A percentile compares a stretch with the other conserved stretches of the same genome.
Conservation (phyloP, 2,113 vertebrate genomes). For the Thalassoma bifasciatum region DNA sequence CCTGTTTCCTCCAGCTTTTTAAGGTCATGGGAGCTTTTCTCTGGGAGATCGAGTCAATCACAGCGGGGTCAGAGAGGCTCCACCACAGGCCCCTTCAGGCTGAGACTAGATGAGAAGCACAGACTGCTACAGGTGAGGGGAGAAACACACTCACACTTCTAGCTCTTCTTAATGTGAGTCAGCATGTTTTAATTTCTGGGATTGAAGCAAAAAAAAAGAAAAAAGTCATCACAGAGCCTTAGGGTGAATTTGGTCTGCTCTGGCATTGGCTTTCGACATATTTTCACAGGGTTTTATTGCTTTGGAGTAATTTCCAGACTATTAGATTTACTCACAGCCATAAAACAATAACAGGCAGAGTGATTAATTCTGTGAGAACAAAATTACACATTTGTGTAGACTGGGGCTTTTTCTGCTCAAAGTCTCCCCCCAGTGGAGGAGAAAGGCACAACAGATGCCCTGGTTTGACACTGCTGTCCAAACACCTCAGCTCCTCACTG, state of each 20-base stretch:
- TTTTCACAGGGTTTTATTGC: constrained; percentile 23
- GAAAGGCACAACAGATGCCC: not conserved
- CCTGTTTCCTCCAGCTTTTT: constrained; percentile 51
- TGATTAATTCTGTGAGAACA: constrained; percentile 52
- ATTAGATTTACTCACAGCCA: constrained; percentile 28
- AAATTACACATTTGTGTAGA: constrained; percentile 15
- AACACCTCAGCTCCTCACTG: not conserved
- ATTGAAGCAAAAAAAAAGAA: constrained; percentile 11
- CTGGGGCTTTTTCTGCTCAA: constrained; percentile 22
- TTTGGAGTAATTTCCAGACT: constrained; percentile 37
- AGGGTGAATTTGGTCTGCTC: constrained; percentile 6
- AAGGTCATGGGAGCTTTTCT: constrained; percentile 62
- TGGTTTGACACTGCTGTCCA: not conserved
- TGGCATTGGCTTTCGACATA: not conserved
- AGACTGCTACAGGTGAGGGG: constrained; percentile 17
- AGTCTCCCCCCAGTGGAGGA: constrained; percentile 66
- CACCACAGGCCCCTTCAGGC: constrained; percentile 18
- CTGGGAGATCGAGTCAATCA: constrained; percentile 48
- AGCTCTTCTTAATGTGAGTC: not conserved
- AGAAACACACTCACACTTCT: not conserved
- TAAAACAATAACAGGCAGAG: constrained; percentile 35
- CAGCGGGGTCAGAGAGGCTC: constrained; percentile 41
- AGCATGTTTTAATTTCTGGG: constrained; percentile 10
- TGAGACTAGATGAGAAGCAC: not conserved
- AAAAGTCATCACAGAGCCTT: constrained; percentile 12